These are phyloP conservation scores for Acromyrmex echinatior DNA, from an alignment of 1,140 invertebrate species.

Conservation along the genomic window DNA sequence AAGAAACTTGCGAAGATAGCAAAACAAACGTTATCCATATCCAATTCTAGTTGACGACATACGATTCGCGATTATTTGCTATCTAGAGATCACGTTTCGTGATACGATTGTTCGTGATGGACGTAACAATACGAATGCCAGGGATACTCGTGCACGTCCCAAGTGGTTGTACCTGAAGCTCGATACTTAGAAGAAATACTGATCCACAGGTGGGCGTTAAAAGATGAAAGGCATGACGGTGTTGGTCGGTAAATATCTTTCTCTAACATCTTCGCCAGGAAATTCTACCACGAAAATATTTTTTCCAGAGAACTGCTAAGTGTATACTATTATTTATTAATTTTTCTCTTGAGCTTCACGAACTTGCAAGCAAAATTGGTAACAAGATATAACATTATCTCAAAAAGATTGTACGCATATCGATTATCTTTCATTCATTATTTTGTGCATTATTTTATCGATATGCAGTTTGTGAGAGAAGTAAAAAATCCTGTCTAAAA, in stretches of 20 bases:
- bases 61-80: constrained; percentile 29
- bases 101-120: constrained; percentile 41
- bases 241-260: constrained; percentile 21
- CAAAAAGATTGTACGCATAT: neutral
- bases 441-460: neutral
- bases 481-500: neutral
- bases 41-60: neutral
- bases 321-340: neutral
- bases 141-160: neutral
- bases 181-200: constrained; percentile 51
- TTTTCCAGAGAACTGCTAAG: neutral
- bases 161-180: constrained; percentile 24
- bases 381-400: neutral
- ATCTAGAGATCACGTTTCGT: constrained; percentile 27
- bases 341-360: neutral
- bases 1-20: neutral
- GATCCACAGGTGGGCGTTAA: constrained; percentile 64
- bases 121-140: constrained; percentile 25
- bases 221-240: constrained; percentile 51
- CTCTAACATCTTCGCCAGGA: neutral
- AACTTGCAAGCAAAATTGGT: neutral
- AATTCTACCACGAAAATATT: constrained; percentile 18
- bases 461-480: neutral
- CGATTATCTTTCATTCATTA: constrained; percentile 11
- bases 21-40: neutral